Evolutionary conservation across 2,888 invertebrate species (phyloP), one percentile per base, ranked within the genome.

Genomic region (Ophion costatus): DNA sequence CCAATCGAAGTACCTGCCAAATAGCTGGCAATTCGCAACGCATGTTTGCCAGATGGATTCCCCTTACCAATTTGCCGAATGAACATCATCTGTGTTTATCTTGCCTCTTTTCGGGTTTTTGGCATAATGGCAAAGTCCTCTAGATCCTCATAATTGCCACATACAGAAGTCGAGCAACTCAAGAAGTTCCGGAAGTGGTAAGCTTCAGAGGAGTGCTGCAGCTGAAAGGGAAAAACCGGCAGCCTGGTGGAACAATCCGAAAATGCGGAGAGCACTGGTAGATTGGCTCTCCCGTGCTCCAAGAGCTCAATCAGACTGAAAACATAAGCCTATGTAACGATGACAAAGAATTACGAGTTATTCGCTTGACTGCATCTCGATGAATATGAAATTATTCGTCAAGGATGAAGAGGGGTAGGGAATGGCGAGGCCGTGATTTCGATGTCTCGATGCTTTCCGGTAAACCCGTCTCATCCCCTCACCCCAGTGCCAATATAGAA

Each of bases 291-390:
- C 17, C 0, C 6, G 33, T 6, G 5, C 51, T 64, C 22, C 24
- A 10, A 2, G 33, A 45, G 24, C 61, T 75, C 51, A 20, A 75
- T 75, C 63, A 20, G 56, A 66, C 64, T 51, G 70, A 67, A 77
- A 42, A 80, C 38, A 51, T 17, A 51, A 70, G 64, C 51, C 67
- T 61, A 63, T 61, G 57, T 66, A 82, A 77, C 87, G 89, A 86
- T 89, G 89, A 90, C 91, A 92, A 92, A 91, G 93, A 93, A 93
- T 93, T 92, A 92, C 93, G 93, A 93, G 92, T 92, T 92, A 90
- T 89, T 91, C 89, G 90, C 89, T 89, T 88, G 87, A 88, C 88
- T 92, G 92, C 92, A 91, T 92, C 90, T 87, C 91, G 91, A 93
- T 93, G 93, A 93, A 93, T 93, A 90, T 91, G 89, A 91, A 92